Base-by-base conservation (phyloP, 2,888 invertebrate genomes). In the Lumbricus terrestris region DNA sequence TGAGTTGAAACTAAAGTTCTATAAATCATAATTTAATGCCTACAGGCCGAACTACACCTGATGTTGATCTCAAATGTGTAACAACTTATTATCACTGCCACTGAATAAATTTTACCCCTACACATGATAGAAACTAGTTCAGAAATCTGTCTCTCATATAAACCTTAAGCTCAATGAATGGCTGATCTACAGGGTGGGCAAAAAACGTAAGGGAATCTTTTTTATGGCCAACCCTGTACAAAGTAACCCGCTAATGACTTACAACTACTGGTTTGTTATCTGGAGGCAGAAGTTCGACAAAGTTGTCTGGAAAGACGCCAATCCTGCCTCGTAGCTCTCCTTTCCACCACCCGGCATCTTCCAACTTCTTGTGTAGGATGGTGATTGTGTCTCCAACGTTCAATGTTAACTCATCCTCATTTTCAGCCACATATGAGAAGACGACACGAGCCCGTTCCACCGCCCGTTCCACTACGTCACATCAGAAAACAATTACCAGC, bases 261-360 rank as follows among this genome's bases (percentile, higher is more conserved):
- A 85, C 85, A 85, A 35, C 37, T 35, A 34, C 85, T 85, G 85
- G 35, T 85, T 35, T 85, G n/a, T 34, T 85, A 85, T 94, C 94
- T 40, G 92, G 91, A 3, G 93, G 93, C n/a, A 94, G 89, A 6
- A 94, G 91, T 90, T 95, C 94, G 15, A 95, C 95, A 93, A 99
- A 99, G 96, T 99, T 99, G 95, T 99, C 99, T 0, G 99, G 99
- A 95, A 99, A 99, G 5, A 99, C 96, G 13, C 99, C 99, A 90
- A 97, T 96, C 94, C 97, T 96, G 85, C 98, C 99, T 93, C 96
- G 96, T 0, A 98, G 94, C 95, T 99, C 98, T 89, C 99, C 99
- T 95, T 97, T 97, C 98, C 99, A 99, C 99, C 99, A 99, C 90
- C 99, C 99, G 93, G 97, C 97, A 95, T 99, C 98, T 90, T 97